A percentile compares a stretch with the other conserved stretches of the same genome.
Conservation (phyloP, 2,113 vertebrate species). For the Chrysochloris asiatica region DNA sequence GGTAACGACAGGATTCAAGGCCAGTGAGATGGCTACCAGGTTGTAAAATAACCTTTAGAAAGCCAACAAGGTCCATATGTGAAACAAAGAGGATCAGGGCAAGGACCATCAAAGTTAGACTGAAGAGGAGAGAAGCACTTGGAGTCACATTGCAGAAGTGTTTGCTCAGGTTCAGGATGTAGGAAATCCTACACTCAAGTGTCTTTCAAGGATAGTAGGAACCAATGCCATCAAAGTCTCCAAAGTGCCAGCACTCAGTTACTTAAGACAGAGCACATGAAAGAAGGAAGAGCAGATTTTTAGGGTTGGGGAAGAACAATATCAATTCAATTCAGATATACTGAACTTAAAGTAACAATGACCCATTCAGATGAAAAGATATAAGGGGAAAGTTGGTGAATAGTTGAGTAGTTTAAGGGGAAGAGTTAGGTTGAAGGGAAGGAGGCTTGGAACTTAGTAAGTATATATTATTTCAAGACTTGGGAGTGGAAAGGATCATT, state of each 20-base stretch:
- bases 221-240: not conserved
- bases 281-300: not conserved
- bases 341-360: not conserved
- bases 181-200: not conserved
- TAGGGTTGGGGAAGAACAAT: not conserved
- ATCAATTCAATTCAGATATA: not conserved
- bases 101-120: not conserved
- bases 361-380: not conserved
- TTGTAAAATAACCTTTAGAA: conserved; percentile 6
- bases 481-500: not conserved
- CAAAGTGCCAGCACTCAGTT: not conserved
- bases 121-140: not conserved
- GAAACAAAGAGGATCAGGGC: not conserved
- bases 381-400: not conserved
- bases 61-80: not conserved
- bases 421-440: not conserved
- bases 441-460: not conserved
- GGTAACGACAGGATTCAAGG: not conserved
- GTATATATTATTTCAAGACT: not conserved
- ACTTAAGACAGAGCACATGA: not conserved
- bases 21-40: not conserved
- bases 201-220: not conserved
- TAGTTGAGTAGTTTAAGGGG: not conserved
- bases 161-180: not conserved
- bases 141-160: not conserved